Conservation (phyloP, 2,113 vertebrate genomes). For the Lophura nycthemera region DNA sequence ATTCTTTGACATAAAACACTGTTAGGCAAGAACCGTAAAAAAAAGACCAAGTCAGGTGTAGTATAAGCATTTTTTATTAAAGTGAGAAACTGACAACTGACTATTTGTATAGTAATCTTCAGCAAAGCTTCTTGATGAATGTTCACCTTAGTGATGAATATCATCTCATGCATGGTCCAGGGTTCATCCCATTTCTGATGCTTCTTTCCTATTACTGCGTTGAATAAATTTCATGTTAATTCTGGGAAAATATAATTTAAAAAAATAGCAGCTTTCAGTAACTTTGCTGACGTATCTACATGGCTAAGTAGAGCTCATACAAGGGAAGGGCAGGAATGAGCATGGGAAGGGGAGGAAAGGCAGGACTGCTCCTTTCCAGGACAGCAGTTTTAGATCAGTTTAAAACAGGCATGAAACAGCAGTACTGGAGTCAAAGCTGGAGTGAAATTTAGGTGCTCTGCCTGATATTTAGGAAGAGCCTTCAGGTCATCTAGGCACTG, state of each 20-base stretch:
- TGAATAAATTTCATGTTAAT: background rate
- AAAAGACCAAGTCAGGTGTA: background rate
- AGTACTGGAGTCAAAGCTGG: background rate
- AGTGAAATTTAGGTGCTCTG: background rate
- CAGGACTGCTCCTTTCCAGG: background rate
- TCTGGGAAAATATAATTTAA: background rate
- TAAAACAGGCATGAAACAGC: background rate
- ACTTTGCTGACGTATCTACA: background rate
- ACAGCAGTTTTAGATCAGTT: background rate
- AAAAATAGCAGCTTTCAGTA: background rate
- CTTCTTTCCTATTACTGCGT: background rate
- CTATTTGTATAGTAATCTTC: background rate
- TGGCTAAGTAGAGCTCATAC: background rate
- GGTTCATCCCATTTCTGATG: background rate
- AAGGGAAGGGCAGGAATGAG: background rate
- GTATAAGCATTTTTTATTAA: background rate
- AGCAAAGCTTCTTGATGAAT: background rate
- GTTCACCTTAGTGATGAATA: background rate
- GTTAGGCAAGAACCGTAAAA: background rate
- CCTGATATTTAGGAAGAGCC: background rate
- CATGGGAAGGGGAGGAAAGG: background rate
- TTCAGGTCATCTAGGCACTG: background rate
- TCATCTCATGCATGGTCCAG: background rate
- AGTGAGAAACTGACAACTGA: background rate
- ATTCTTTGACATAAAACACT: background rate